A percentile compares a stretch with the other conserved stretches of the same genome.
Evolutionary conservation across 2,888 invertebrate genomes (phyloP).

Genomic region (Argyra leucocephala): DNA sequence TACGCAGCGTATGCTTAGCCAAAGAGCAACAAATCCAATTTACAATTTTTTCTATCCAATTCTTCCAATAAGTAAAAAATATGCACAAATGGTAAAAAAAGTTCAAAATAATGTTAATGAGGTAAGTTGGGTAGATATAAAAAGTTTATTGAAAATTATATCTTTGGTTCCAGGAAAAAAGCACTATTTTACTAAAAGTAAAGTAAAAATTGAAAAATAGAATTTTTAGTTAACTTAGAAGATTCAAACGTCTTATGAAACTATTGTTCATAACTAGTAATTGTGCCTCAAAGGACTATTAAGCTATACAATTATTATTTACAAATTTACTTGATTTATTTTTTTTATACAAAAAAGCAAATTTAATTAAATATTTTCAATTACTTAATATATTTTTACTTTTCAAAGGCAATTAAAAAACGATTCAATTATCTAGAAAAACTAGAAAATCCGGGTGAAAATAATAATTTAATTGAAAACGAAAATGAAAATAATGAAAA

Average conservation of each 20-base stretch:
- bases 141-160: no score
- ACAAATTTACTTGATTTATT: no score
- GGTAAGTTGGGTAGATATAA: no score
- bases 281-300: no score
- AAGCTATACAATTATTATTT: no score
- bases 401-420: not conserved
- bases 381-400: no score
- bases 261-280: no score
- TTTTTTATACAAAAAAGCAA: not conserved
- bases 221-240: not conserved
- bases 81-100: not conserved
- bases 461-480: no score
- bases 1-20: not conserved
- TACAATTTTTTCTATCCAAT: not conserved
- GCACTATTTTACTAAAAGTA: no score
- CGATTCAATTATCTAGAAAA: not conserved
- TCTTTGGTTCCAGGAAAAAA: no score
- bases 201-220: no score
- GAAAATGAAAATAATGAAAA: not conserved
- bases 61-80: not conserved
- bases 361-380: not conserved
- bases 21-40: not conserved
- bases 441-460: not conserved
- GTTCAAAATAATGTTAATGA: not conserved
- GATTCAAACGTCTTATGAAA: no score